Base-by-base conservation (phyloP, 2,113 vertebrate species). In the Apus apus region DNA sequence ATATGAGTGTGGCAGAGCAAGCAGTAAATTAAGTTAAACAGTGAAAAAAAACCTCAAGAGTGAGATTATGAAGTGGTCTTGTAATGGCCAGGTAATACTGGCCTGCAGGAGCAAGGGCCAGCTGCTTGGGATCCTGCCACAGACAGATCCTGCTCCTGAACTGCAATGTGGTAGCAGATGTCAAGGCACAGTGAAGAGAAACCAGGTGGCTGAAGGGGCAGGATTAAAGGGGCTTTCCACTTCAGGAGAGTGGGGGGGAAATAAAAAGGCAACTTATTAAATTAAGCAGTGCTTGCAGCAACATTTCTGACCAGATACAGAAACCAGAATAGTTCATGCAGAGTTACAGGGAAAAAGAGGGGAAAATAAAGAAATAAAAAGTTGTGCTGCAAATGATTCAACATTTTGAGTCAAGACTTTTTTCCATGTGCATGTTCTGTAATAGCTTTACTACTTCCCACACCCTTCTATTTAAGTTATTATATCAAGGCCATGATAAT, bases 401-500 rank as follows among this genome's bases (percentile, higher is more conserved):
- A 96, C 93, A 87, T 94, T 96, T 96, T 93, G 94, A 97, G 92
- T 96, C 90, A 95, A 97, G 80, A 89, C 76, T 93, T 94, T 94
- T 87, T 95, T 91, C 87, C 90, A 93, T 84, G 92, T 94, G 92
- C 90, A 83, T 96, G 92, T 95, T 95, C 96, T 96, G 90, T 96
- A 96, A 96, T 85, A 96, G 92, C 93, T 90, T 95, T 93, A 96
- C 93, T 96, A 77, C 96, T 97, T 96, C 94, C 96, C 96, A 96
- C 93, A 93, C 88, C 86, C 90, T 96, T 96, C 94, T 96, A 95
- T 96, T 97, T 96, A 89, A 95, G 94, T 95, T 84, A 90, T 96
- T 96, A 84, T 88, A 97, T 88, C 96, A 97, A 95, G 96, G 87
- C 96, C 96, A 97, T 57, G 96, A 93, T 96, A 96, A 95, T 96